These are phyloP conservation scores for Rugalucina vietnamica DNA, from an alignment of 2,888 invertebrate genomes.

Conservation along the genomic window DNA sequence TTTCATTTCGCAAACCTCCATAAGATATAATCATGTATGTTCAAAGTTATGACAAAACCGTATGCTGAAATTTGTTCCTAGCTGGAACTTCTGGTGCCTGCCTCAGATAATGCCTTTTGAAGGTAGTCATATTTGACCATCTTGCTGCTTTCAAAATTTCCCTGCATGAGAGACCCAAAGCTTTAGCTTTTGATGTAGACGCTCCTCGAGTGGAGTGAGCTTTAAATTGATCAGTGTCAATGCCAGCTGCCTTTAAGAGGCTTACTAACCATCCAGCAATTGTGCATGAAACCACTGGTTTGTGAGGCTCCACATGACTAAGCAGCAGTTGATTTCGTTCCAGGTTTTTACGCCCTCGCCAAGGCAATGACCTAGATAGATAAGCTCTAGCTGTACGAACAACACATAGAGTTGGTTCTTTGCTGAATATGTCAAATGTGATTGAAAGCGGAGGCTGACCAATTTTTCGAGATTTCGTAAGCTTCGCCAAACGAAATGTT, in stretches of 20 bases:
- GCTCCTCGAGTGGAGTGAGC: slow-evolving; percentile 21
- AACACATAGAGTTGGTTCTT: not conserved
- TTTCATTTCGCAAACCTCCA: no score
- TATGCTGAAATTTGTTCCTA: no score
- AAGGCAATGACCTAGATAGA: not conserved
- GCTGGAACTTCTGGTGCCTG: no score
- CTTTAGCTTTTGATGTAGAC: no score
- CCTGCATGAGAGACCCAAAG: no score
- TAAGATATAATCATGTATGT: no score
- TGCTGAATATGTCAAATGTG: not conserved
- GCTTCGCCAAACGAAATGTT: not conserved
- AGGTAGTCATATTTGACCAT: no score
- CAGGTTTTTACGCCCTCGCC: not conserved
- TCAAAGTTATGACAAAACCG: no score
- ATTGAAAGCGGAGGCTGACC: not conserved
- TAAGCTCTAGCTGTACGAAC: slow-evolving; percentile 2
- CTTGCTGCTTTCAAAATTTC: no score
- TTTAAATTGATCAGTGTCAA: slow-evolving; percentile 3
- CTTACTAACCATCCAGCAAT: slow-evolving; percentile 16
- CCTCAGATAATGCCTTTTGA: no score
- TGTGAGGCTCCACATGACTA: not conserved
- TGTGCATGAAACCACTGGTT: not conserved
- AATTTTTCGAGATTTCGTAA: not conserved
- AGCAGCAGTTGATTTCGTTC: not conserved
- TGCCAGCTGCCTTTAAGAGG: not conserved